These are phyloP conservation scores for roundworm (Caenorhabditis elegans) DNA, from an alignment of 1,140 invertebrate species.

Conservation along the genomic window DNA sequence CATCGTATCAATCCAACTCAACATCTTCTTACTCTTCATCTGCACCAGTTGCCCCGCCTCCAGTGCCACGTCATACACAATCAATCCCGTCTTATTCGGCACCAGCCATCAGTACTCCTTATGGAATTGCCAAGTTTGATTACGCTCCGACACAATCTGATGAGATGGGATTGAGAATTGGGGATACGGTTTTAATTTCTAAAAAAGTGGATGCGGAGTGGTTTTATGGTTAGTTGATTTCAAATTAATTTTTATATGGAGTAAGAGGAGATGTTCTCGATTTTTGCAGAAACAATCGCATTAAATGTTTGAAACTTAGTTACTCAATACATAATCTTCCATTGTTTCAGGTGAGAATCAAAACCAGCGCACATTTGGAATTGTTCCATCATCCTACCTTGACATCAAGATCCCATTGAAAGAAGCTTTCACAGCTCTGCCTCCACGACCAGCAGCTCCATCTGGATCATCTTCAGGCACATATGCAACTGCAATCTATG, in stretches of 20 bases:
- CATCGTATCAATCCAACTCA: background rate
- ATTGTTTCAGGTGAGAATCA: constrained; percentile 38
- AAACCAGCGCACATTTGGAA: background rate
- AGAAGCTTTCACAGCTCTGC: background rate
- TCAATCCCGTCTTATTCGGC: background rate
- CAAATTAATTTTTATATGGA: too few species aligned
- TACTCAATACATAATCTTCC: too few species aligned
- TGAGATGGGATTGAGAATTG: background rate
- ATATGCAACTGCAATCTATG: constrained; percentile 22
- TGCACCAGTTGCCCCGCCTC: background rate
- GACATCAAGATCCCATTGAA: constrained; percentile 34
- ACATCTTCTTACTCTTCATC: background rate
- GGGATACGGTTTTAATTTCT: constrained; percentile 30
- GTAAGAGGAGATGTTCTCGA: too few species aligned
- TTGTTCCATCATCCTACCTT: constrained; percentile 20
- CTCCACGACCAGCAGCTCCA: background rate
- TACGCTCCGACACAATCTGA: background rate
- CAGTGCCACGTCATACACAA: constrained; percentile 1
- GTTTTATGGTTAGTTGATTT: constrained; percentile 34
- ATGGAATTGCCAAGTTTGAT: constrained; percentile 21
- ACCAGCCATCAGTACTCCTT: background rate
- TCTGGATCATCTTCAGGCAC: background rate
- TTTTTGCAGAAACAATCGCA: background rate
- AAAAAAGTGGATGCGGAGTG: constrained; percentile 40
- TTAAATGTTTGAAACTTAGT: background rate